Evolutionary conservation across 2,113 vertebrate genomes (phyloP), one percentile per base, ranked within the genome.

Genomic region (Acrocephalus arundinaceus): DNA sequence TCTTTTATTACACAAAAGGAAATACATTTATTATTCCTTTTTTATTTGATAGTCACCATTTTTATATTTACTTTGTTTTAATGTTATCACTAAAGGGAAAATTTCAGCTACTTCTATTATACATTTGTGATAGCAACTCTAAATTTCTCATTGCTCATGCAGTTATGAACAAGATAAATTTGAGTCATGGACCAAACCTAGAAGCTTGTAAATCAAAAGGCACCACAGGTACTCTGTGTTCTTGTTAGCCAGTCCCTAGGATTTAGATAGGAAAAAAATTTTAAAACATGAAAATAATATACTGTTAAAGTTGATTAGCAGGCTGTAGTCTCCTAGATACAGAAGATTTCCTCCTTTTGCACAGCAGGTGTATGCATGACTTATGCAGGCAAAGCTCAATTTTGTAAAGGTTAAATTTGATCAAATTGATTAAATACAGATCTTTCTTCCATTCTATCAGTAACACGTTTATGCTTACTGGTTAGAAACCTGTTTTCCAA

Each of bases 391-490:
- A 87, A 96, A 94, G 96, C 88, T 91, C 93, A 98, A 97, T 98
- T 98, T 97, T 97, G 79, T 52, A 94, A 91, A 94, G 94, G 94
- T 96, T 98, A 95, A 87, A 89, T 96, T 97, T 98, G 93, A 97
- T 97, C 96, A 97, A 95, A 96, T 96, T 97, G 95, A 97, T 97
- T 97, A 97, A 98, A 96, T 97, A 97, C 85, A 96, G 61, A 87
- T 95, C 95, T 96, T 93, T 93, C 58, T 73, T 80, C 89, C 85
- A 93, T 95, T 96, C 73, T 94, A 68, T 92, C 85, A 89, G 93
- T 94, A 82, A 57, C 89, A 82, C 58, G 28, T 96, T 96, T 94
- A 76, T 73, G 19, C 91, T 85, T 93, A 85, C 84, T 94, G 66
- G 67, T 91, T 93, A 90, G 62, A 93, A 90, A 71, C 19, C 54